A percentile compares a stretch with the other conserved stretches of the same genome.
phyloP scores from a whole-genome alignment of 2,888 invertebrate genomes.

The Dryobotodes eremita region DNA sequence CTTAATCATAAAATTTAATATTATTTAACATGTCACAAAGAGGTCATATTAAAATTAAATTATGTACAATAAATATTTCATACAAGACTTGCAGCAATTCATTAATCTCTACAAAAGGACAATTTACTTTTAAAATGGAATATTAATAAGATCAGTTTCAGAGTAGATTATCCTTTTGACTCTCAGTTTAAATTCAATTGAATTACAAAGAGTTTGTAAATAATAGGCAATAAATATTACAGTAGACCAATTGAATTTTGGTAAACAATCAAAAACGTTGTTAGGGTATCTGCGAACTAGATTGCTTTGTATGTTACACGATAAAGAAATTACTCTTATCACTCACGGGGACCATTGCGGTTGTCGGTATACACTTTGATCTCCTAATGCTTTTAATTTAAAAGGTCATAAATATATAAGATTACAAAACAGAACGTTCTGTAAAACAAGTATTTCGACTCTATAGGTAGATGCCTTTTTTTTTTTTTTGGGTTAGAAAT shows the following conservation, averaged over 20 bases:
- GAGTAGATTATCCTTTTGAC: slow-evolving; percentile 7
- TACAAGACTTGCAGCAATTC: slow-evolving; percentile 3
- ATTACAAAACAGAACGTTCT: too few relatives aligned
- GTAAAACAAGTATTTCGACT: too few relatives aligned
- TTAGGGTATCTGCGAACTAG: not conserved
- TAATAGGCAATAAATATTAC: slow-evolving; percentile 1
- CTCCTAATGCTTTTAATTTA: too few relatives aligned
- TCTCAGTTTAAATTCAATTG: slow-evolving; percentile 16
- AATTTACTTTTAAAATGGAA: slow-evolving; percentile 31
- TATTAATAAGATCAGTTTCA: slow-evolving; percentile 26
- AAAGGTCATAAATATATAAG: too few relatives aligned
- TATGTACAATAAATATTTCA: not conserved
- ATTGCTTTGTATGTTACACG: not conserved
- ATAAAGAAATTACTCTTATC: not conserved
- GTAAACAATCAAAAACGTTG: not conserved
- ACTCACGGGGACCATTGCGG: too few relatives aligned
- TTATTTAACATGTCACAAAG: too few relatives aligned
- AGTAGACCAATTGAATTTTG: slow-evolving; percentile 23
- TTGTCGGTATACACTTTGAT: too few relatives aligned
- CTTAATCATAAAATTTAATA: too few relatives aligned
- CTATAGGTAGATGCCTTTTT: too few relatives aligned
- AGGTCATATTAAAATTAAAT: too few relatives aligned
- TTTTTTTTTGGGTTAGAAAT: too few relatives aligned
- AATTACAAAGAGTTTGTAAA: slow-evolving; percentile 24
- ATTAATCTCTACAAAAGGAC: slow-evolving; percentile 19